These are phyloP conservation scores for Apostichopus leukothele DNA, from an alignment of 53 echinoderm and acorn worm species.

Conservation along the genomic window DNA sequence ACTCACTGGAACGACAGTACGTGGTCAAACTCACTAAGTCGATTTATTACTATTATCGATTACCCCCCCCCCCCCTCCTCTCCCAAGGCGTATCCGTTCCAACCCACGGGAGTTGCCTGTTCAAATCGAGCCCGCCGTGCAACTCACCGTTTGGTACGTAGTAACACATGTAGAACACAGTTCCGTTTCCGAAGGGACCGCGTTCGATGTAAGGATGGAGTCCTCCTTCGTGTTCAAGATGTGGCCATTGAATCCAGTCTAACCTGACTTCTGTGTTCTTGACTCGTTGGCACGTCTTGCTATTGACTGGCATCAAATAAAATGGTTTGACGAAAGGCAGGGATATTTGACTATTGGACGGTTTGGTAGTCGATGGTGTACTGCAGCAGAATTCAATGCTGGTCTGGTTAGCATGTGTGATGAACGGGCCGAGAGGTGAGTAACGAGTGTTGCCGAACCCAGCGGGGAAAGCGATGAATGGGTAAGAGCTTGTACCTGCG, in stretches of 20 bases:
- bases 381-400: constrained; percentile 33
- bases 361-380: neutral
- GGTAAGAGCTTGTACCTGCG: constrained; percentile 28
- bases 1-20: too few species aligned
- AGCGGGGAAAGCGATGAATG: neutral
- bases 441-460: neutral
- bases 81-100: too few species aligned
- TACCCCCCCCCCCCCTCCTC: too few species aligned
- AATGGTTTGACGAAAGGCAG: constrained; percentile 39
- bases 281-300: constrained; percentile 9
- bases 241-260: constrained; percentile 39
- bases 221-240: constrained; percentile 15
- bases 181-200: neutral
- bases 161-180: constrained; percentile 14
- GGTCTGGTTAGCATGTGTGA: constrained; percentile 9
- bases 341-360: neutral
- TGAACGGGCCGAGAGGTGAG: constrained; percentile 7
- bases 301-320: constrained; percentile 16
- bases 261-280: neutral
- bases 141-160: too few species aligned
- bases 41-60: too few species aligned
- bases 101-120: too few species aligned
- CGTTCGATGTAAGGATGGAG: constrained; percentile 4
- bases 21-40: too few species aligned
- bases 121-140: too few species aligned